Base-by-base conservation (phyloP, 1,140 invertebrate genomes). In the Zophobas atratus region DNA sequence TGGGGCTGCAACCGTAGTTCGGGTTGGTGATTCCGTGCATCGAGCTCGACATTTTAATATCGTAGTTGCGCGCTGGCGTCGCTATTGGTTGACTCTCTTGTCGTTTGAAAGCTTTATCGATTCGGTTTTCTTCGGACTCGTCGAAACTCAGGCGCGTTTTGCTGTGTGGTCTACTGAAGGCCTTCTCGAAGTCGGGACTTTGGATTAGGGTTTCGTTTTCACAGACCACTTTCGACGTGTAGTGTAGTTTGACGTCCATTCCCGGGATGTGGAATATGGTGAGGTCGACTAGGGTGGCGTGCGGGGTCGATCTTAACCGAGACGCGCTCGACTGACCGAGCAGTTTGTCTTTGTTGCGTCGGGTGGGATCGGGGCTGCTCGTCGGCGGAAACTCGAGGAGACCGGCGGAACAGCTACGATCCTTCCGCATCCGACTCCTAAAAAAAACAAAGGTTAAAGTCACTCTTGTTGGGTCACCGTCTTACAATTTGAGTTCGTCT, bases 181-280 rank as follows among this genome's bases (percentile, higher is more conserved):
- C 80, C 48, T 78, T 78, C 6, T 83, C 82, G 43, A 83, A 81
- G 38, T 83, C 81, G 2, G 80, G 75, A 2, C 76, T 77, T 35
- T 77, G 49, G 0, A 79, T 73, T 1, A 51, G 20, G 4, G 74
- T 1, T 35, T 77, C 51, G 34, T 76, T 49, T 5, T 67, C 48
- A 1, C 77, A 63, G 53, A 82, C 82, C 1, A 79, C 96, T 85
- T 94, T 95, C 0, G 95, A 96, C 85, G 96, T 94, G 85, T 97
- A 97, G 85, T 97, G 95, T 39, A 98, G 92, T 90, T 98, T 98
- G 32, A 98, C 94, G 88, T 98, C 96, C 75, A 99, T 90, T 0
- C 97, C 97, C 1, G 97, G 97, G 83, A 99, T 95, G 82, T 97
- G 94, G 87, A 99, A 98, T 77, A 97, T 94, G 1, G 97, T 98